Evolutionary conservation across 1,140 invertebrate genomes (phyloP), one percentile per base, ranked within the genome.

Genomic region (Heliothis subflexa): DNA sequence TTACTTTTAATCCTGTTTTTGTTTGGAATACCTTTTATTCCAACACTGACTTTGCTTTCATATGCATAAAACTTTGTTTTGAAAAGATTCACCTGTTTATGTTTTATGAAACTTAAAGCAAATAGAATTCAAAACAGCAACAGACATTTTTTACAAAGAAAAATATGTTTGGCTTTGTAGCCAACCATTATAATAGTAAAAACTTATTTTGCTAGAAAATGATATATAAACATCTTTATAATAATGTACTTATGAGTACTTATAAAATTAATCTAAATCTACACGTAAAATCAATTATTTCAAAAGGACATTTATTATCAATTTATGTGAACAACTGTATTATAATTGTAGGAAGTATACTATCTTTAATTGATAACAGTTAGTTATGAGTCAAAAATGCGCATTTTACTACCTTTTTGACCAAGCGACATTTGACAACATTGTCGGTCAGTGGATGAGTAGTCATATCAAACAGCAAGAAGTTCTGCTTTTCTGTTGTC

Each of bases 401-500:
- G 13, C 3, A 1, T 14, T 52, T 52, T 33, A 11, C 33, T 93
- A 98, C 97, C 96, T 99, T 99, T 96, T 99, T 99, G 52, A 99
- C 98, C 81, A 99, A 96, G 85, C 99, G 97, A 85, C 97, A 97
- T 96, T 99, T 99, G n/a, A 98, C 97, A 82, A 97, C 96, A 95
- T 98, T 98, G 94, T 99, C 99, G 71, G 98, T 99, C 54, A 99
- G 96, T 50, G 99, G 99, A 96, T 99, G 99, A 84, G 99, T 99
- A 28, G 99, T 99, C 99, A 99, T 99, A 95, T 99, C 99, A 95
- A 99, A 99, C 18, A 99, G 95, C 82, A 99, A 95, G 95, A 99
- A 99, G 95, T 99, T 99, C 95, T 99, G 99, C 96, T 99, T 99
- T 95, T 99, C 99, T 71, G 99, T 99, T 62, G 99, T 99, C 79